A percentile compares a stretch with the other conserved stretches of the same genome.
Evolutionary conservation across 2,113 vertebrate genomes (phyloP).

Genomic region (Cisticola juncidis): DNA sequence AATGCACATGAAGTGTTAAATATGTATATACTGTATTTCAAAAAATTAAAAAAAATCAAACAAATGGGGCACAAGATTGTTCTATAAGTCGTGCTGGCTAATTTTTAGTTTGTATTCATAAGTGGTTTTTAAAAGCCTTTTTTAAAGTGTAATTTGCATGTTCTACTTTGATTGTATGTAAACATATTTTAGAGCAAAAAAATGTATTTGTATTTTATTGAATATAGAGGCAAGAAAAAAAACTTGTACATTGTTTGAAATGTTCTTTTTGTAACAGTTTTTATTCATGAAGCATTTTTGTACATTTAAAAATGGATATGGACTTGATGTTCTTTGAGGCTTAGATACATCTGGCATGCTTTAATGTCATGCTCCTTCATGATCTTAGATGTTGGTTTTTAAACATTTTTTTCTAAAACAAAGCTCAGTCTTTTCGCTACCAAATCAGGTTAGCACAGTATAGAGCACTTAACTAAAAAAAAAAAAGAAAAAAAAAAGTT

Average conservation of each 20-base stretch:
- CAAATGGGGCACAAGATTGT: slow-evolving; percentile 95
- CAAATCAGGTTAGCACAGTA: slow-evolving; percentile 94
- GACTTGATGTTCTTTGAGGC: slow-evolving; percentile 85
- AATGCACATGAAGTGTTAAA: slow-evolving; percentile 93
- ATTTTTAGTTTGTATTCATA: slow-evolving; percentile 99
- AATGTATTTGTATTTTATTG: slow-evolving; percentile 98
- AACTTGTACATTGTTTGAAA: slow-evolving; percentile 99
- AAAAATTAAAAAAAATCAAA: slow-evolving; percentile 76
- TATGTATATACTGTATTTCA: slow-evolving; percentile 86
- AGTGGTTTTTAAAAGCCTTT: slow-evolving; percentile 97
- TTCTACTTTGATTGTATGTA: slow-evolving; percentile 99
- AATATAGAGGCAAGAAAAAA: slow-evolving; percentile 92
- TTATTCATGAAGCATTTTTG: slow-evolving; percentile 99
- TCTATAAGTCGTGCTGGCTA: slow-evolving; percentile 91
- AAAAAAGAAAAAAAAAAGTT: slow-evolving; percentile 82
- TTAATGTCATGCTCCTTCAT: slow-evolving; percentile 97
- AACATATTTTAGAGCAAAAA: slow-evolving; percentile 99
- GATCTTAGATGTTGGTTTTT: slow-evolving; percentile 95
- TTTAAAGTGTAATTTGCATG: slow-evolving; percentile 97
- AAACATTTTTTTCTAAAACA: slow-evolving; percentile 91
- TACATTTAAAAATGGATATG: slow-evolving; percentile 92
- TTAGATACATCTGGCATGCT: slow-evolving; percentile 93
- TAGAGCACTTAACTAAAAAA: slow-evolving; percentile 97
- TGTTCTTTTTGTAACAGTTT: slow-evolving; percentile 99
- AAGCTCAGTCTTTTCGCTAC: slow-evolving; percentile 95